A percentile compares a stretch with the other conserved stretches of the same genome.
Conservation (phyloP, 2,113 vertebrate genomes). For the Prietella phreatophila region DNA sequence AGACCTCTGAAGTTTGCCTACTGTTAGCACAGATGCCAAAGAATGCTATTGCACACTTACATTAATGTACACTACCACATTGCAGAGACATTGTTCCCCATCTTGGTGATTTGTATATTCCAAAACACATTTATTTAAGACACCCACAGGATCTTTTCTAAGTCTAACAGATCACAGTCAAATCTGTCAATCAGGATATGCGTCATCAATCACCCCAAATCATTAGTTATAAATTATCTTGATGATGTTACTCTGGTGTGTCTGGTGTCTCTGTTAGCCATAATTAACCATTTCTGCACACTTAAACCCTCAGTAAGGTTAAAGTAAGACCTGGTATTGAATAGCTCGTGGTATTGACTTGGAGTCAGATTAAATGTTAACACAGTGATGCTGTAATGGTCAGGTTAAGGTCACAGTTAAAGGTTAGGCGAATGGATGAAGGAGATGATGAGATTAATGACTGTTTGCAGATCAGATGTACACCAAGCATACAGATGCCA, state of each 20-base stretch:
- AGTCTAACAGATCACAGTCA: background rate
- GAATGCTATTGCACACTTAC: background rate
- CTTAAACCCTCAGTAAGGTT: constrained; percentile 40
- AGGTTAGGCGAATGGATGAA: constrained; percentile 42
- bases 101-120: background rate
- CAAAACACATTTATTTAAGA: background rate
- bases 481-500: background rate
- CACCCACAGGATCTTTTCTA: background rate
- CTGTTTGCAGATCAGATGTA: constrained; percentile 43
- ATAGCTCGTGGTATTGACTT: constrained; percentile 33
- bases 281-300: constrained; percentile 49
- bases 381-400: constrained; percentile 32
- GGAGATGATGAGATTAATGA: constrained; percentile 44
- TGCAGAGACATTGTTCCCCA: background rate
- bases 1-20: background rate
- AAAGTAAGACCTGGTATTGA: constrained; percentile 18
- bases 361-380: constrained; percentile 49
- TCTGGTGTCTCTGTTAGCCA: background rate
- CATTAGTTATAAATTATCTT: constrained; percentile 43
- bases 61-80: background rate
- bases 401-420: constrained; percentile 41
- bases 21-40: background rate
- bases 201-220: background rate
- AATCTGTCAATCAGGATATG: background rate
- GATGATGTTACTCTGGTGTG: constrained; percentile 36